Evolutionary conservation across 2,797 vertebrate species (phyloP).

Genomic region (Picus viridis): DNA sequence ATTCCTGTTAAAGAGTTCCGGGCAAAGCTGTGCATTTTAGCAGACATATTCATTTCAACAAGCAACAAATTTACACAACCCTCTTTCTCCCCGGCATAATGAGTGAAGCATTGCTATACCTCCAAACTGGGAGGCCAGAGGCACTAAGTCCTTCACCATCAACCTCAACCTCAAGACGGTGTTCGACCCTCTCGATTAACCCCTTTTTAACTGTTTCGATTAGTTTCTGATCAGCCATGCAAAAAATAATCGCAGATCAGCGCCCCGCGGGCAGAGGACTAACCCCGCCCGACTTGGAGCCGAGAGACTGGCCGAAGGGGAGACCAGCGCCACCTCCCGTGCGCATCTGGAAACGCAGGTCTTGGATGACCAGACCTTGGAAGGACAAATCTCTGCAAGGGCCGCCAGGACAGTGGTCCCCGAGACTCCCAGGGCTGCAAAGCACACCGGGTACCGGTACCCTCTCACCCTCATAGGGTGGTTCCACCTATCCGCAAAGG

Average conservation of each 20-base stretch:
- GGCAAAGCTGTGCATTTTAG: neutral
- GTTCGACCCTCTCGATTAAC: accelerated
- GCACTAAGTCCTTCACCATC: neutral
- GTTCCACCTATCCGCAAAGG: accelerated
- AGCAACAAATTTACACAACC: accelerated
- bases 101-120: accelerated
- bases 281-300: accelerated
- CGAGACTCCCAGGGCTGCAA: too few relatives aligned
- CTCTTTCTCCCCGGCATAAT: accelerated
- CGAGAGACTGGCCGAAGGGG: neutral
- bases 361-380: neutral
- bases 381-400: neutral
- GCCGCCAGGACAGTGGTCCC: neutral
- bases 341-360: neutral
- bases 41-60: accelerated
- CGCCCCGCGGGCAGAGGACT: too few relatives aligned
- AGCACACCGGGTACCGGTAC: too few relatives aligned
- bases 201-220: neutral
- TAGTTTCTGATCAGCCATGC: accelerated
- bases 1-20: accelerated
- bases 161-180: accelerated
- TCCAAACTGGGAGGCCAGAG: accelerated
- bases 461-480: too few relatives aligned
- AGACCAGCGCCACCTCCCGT: conserved; percentile 2
- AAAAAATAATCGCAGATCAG: accelerated